Evolutionary conservation across 2,888 invertebrate genomes (phyloP).

Genomic region (Patella ulyssiponensis): DNA sequence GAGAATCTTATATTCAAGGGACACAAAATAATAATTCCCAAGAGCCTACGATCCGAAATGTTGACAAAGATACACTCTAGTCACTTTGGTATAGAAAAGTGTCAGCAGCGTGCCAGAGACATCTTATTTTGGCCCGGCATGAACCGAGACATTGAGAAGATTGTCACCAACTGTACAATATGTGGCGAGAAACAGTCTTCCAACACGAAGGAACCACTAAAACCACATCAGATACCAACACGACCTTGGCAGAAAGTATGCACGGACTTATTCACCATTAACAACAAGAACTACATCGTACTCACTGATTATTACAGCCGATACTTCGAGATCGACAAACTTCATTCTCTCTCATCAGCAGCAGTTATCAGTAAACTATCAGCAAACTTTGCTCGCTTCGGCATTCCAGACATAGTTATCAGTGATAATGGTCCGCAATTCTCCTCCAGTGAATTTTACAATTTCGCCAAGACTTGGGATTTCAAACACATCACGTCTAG

Average conservation of each 20-base stretch:
- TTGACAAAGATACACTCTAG: slow-evolving; percentile 35
- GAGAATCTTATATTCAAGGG: neutral
- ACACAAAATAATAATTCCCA: slow-evolving; percentile 31
- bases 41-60: slow-evolving; percentile 33
- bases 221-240: slow-evolving; percentile 29
- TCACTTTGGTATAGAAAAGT: slow-evolving; percentile 42
- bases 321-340: slow-evolving; percentile 31
- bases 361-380: slow-evolving; percentile 17
- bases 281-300: slow-evolving; percentile 30
- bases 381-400: slow-evolving; percentile 21
- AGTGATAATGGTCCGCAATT: slow-evolving; percentile 39
- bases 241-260: slow-evolving; percentile 39
- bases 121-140: slow-evolving; percentile 43
- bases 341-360: slow-evolving; percentile 5
- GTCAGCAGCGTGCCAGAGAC: slow-evolving; percentile 30
- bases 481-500: slow-evolving; percentile 34
- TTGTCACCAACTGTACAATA: slow-evolving; percentile 30
- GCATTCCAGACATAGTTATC: slow-evolving; percentile 16
- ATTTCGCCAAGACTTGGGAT: slow-evolving; percentile 36
- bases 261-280: slow-evolving; percentile 38
- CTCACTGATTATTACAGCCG: slow-evolving; percentile 33
- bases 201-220: slow-evolving; percentile 40
- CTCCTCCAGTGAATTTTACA: slow-evolving; percentile 25
- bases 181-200: slow-evolving; percentile 32
- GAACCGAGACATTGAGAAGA: slow-evolving; percentile 31